These are phyloP conservation scores for Oreohelix idahoensis DNA, from an alignment of 1,140 invertebrate species.

Conservation along the genomic window DNA sequence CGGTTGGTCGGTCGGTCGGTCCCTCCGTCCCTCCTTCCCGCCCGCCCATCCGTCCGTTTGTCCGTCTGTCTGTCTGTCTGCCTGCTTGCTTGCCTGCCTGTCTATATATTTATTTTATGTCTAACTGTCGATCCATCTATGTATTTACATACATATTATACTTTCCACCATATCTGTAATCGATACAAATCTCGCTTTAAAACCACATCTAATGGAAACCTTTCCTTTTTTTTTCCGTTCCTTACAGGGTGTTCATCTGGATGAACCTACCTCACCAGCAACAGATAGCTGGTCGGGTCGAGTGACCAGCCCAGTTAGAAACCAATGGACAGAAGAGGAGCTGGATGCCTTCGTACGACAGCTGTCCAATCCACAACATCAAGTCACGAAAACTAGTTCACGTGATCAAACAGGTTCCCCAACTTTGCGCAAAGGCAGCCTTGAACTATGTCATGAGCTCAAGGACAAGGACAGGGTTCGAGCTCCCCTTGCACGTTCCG, in stretches of 20 bases:
- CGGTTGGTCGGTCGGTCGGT: neutral
- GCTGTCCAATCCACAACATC: slow-evolving; percentile 48
- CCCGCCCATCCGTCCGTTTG: neutral
- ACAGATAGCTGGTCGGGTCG: slow-evolving; percentile 34
- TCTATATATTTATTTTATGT: neutral
- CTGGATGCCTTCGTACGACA: slow-evolving; percentile 47
- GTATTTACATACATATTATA: neutral
- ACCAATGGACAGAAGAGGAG: slow-evolving; percentile 40
- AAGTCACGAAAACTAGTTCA: slow-evolving; percentile 33
- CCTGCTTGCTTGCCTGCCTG: neutral
- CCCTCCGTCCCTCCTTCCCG: neutral
- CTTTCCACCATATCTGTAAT: neutral
- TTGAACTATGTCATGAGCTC: slow-evolving; percentile 26
- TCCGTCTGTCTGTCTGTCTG: neutral
- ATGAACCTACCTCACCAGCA: slow-evolving; percentile 44
- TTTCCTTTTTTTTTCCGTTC: neutral
- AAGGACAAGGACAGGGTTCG: slow-evolving; percentile 24
- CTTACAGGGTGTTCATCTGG: slow-evolving; percentile 47
- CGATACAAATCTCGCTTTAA: neutral
- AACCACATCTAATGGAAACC: neutral
- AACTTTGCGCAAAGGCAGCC: slow-evolving; percentile 12
- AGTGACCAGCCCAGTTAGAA: slow-evolving; percentile 16
- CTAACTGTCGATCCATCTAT: neutral
- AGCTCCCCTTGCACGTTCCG: slow-evolving; percentile 30
- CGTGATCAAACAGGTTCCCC: neutral